These are phyloP conservation scores for Hypanus sabinus DNA, from an alignment of 2,113 vertebrate species.

Conservation along the genomic window DNA sequence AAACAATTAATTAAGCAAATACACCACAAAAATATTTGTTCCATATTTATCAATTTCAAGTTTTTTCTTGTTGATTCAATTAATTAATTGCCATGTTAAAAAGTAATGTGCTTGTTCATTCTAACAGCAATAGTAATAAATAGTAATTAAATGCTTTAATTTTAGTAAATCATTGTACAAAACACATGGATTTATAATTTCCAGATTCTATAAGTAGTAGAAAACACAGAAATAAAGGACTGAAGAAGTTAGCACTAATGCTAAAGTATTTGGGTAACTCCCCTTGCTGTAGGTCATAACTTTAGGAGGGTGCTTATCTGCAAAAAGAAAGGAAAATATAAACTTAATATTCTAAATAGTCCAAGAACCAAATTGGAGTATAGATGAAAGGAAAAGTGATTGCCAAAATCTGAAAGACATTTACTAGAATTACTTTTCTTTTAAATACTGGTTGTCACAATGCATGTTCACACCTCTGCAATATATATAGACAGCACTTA, in stretches of 20 bases:
- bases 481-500: background rate
- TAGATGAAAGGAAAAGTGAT: background rate
- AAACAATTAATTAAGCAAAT: background rate
- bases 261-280: background rate
- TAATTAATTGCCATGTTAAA: background rate
- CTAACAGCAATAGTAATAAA: background rate
- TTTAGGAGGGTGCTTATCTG: conserved; percentile 2
- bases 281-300: background rate
- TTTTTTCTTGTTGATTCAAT: background rate
- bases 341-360: background rate
- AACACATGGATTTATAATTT: background rate
- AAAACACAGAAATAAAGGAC: background rate
- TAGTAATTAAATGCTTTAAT: background rate
- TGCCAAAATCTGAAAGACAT: background rate
- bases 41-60: background rate
- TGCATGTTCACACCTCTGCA: background rate
- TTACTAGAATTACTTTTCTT: background rate
- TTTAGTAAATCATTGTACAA: background rate
- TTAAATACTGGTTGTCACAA: background rate
- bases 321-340: background rate
- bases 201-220: background rate
- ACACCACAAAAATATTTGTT: background rate
- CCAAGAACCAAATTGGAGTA: background rate
- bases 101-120: background rate
- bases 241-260: background rate